phyloP scores from a whole-genome alignment of 2,888 invertebrate genomes.

The Melanotus villosus region DNA sequence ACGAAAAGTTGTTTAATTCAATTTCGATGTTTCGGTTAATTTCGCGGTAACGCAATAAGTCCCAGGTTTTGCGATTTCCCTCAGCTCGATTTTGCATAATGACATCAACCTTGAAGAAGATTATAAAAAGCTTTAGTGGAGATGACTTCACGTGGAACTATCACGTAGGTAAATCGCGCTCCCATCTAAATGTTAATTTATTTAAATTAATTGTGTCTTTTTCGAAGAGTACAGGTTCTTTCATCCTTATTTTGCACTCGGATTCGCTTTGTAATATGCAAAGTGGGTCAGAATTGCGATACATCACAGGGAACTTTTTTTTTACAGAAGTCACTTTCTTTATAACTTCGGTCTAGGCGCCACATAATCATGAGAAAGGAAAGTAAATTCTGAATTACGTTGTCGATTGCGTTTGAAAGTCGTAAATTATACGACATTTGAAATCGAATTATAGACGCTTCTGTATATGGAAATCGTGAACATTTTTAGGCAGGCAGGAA shows the following conservation, averaged over 20 bases:
- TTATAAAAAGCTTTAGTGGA: slow-evolving; percentile 22
- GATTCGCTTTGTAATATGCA: slow-evolving; percentile 32
- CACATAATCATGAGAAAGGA: slow-evolving; percentile 26
- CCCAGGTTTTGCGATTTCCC: slow-evolving; percentile 2
- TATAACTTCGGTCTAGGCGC: slow-evolving; percentile 19
- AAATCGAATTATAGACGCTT: not conserved
- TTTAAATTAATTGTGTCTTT: slow-evolving; percentile 38
- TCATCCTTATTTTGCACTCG: slow-evolving; percentile 24
- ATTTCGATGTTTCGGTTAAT: slow-evolving; percentile 8
- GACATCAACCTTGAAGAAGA: slow-evolving; percentile 19
- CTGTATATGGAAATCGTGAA: not conserved
- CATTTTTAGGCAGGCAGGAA: not conserved
- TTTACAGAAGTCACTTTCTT: slow-evolving; percentile 23
- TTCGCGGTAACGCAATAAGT: slow-evolving; percentile 1
- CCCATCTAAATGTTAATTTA: slow-evolving; percentile 43
- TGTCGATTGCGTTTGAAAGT: slow-evolving; percentile 2
- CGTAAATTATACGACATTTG: slow-evolving; percentile 6
- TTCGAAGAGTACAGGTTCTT: slow-evolving; percentile 15
- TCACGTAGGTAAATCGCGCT: slow-evolving; percentile 29
- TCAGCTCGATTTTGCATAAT: slow-evolving; percentile 21
- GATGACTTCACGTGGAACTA: slow-evolving; percentile 35
- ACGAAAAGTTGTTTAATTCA: slow-evolving; percentile 21
- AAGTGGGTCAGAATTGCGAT: slow-evolving; percentile 31
- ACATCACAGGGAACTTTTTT: slow-evolving; percentile 15
- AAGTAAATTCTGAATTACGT: slow-evolving; percentile 20